A percentile compares a stretch with the other conserved stretches of the same genome.
phyloP scores from a whole-genome alignment of 35 echinoderm and acorn worm genomes.

The Antedon bifida region DNA sequence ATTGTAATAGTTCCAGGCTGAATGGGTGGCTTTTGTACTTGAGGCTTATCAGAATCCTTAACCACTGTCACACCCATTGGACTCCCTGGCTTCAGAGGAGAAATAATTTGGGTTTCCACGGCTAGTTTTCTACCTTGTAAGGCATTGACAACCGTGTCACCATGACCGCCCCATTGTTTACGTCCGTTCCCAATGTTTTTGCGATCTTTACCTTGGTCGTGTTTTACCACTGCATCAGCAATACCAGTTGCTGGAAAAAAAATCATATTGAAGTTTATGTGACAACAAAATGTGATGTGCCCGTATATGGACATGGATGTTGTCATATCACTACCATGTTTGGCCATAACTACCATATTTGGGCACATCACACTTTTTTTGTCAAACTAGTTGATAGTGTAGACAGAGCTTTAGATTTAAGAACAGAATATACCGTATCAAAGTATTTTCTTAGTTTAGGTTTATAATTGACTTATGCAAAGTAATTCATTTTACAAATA shows the following conservation, averaged over 20 bases:
- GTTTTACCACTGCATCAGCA: constrained; percentile 40
- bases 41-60: neutral
- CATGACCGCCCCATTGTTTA: constrained; percentile 58
- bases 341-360: too few species aligned
- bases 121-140: constrained; percentile 50
- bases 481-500: too few species aligned
- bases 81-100: constrained; percentile 7
- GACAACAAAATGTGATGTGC: too few species aligned
- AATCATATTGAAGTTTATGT: neutral
- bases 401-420: too few species aligned
- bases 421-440: too few species aligned
- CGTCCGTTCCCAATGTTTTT: neutral
- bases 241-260: constrained; percentile 42
- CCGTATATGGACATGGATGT: too few species aligned
- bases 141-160: constrained; percentile 51
- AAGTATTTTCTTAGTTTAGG: too few species aligned
- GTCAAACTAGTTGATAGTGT: too few species aligned
- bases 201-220: neutral
- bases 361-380: too few species aligned
- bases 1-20: constrained; percentile 23
- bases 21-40: constrained; percentile 5
- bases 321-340: too few species aligned
- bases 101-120: constrained; percentile 51
- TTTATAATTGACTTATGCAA: too few species aligned
- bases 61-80: constrained; percentile 62